Base-by-base conservation (phyloP, 2,797 vertebrate species). In the Clarias fuscus region DNA sequence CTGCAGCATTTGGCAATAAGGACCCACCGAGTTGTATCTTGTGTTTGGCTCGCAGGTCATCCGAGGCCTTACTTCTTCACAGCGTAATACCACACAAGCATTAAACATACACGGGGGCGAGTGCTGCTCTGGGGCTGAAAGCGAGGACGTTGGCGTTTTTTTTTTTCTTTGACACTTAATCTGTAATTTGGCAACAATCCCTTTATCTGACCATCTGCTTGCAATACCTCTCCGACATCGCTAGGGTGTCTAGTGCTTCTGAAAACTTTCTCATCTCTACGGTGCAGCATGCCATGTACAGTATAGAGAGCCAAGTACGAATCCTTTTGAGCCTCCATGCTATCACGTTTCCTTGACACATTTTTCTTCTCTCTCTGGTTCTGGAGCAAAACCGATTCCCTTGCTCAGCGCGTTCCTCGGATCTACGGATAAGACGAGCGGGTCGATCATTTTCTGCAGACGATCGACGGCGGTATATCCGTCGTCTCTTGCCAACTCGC, bases 141-240 rank as follows among this genome's bases (percentile, higher is more conserved):
- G 53, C 24, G 33, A 77, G 64, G 72, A 79, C 72, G 20, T 48
- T 43, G 48, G 71, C 81, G 43, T 86, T 79, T 56, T 82, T 88
- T 91, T 89, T 90, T 70, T 53, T 85, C 88, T 91, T 90, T 89
- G 89, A 91, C 91, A 90, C 88, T 90, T 88, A 91, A 92, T 91
- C 89, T 93, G 93, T 92, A 92, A 85, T 92, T 92, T 93, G 91
- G 95, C 95, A 95, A 94, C 91, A 87, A 94, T 95, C 95, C 95
- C 95, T 96, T 96, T 96, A 96, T 93, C 92, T 91, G 90, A 89
- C 89, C 93, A 94, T 93, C 91, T 90, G 93, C 93, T 95, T 95
- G 94, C 94, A 94, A 94, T 95, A 95, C 94, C 95, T 95, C 94
- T 87, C 76, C 88, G 85, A 91, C 88, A 73, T 80, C 84, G 48